Percentiles rank a stretch among this genome's conserved stretches.
Evolutionary conservation across 2,888 invertebrate genomes (phyloP).

Genomic region (Ophioninae sp.): DNA sequence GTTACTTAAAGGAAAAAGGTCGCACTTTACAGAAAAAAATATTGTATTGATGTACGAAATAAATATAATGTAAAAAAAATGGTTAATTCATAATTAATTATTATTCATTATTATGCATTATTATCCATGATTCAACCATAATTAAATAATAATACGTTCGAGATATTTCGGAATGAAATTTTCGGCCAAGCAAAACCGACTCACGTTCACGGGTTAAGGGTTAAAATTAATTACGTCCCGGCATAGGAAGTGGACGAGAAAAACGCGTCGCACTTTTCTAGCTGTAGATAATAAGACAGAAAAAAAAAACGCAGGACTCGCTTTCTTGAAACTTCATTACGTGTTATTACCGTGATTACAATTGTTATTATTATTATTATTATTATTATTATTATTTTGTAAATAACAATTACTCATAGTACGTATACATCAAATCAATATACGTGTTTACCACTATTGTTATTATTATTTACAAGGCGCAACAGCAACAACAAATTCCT

Average conservation of each 20-base stretch:
- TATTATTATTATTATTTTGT: constrained; percentile 59
- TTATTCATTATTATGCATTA: too few species aligned
- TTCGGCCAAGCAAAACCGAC: too few species aligned
- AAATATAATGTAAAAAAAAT: too few species aligned
- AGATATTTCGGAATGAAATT: too few species aligned
- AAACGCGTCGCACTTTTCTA: neutral
- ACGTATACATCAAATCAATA: constrained; percentile 32
- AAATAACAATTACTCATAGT: constrained; percentile 53
- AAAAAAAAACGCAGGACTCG: neutral
- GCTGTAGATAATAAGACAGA: neutral
- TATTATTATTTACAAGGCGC: constrained; percentile 31
- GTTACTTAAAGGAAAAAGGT: too few species aligned
- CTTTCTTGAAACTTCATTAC: neutral
- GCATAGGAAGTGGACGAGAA: neutral
- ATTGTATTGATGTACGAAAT: too few species aligned
- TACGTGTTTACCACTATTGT: constrained; percentile 41
- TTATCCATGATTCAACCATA: too few species aligned
- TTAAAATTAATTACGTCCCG: constrained; percentile 15
- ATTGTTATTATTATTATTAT: constrained; percentile 11
- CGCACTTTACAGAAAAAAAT: too few species aligned
- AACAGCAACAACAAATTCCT: constrained; percentile 11
- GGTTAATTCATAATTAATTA: too few species aligned
- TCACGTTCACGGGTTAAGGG: too few species aligned
- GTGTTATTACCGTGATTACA: constrained; percentile 5
- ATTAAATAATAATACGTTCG: too few species aligned